Evolutionary conservation across 2,797 vertebrate genomes (phyloP).

Genomic region (Centropyge bicolor): DNA sequence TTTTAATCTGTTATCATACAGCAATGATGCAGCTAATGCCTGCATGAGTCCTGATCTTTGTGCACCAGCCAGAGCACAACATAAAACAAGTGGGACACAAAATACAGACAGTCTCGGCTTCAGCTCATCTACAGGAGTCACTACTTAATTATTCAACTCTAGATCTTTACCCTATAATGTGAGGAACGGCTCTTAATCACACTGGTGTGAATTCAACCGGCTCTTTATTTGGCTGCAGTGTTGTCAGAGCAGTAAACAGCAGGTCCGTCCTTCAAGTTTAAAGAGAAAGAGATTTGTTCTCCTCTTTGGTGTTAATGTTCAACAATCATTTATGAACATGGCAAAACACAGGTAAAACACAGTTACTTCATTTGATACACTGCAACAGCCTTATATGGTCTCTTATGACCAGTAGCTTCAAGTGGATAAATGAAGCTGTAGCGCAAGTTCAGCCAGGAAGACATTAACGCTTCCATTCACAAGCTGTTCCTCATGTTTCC

Average conservation of each 20-base stretch:
- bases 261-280: neutral
- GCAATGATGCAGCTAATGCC: slow-evolving; percentile 32
- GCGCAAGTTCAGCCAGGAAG: too few species aligned
- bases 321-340: too few species aligned
- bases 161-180: slow-evolving; percentile 11
- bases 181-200: slow-evolving; percentile 13
- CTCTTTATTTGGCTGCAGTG: neutral
- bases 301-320: neutral
- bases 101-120: slow-evolving; percentile 5
- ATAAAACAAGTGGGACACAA: slow-evolving; percentile 36
- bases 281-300: neutral
- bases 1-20: slow-evolving; percentile 46
- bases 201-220: slow-evolving; percentile 3
- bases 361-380: too few species aligned
- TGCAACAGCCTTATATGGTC: too few species aligned
- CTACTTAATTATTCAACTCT: slow-evolving; percentile 17
- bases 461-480: too few species aligned
- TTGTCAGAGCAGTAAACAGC: neutral
- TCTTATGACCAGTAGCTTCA: too few species aligned
- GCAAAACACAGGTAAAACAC: too few species aligned
- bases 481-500: too few species aligned
- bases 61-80: slow-evolving; percentile 8
- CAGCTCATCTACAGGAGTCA: neutral
- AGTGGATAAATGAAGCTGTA: too few species aligned
- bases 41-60: slow-evolving; percentile 25